These are phyloP conservation scores for Cryptotis parvus DNA, from an alignment of 2,113 vertebrate species.

Conservation along the genomic window DNA sequence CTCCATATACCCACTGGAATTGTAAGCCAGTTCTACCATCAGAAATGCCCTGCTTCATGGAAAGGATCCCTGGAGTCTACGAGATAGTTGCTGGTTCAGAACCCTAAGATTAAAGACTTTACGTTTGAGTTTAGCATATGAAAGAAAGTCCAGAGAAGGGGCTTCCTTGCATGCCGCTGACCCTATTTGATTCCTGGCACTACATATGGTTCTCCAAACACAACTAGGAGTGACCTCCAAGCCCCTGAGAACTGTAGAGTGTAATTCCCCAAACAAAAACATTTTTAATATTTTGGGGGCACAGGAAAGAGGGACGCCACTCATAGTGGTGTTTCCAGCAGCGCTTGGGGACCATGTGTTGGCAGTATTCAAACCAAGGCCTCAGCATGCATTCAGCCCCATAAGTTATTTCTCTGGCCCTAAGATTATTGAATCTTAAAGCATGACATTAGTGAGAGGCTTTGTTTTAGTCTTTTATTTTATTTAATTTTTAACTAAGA, in stretches of 20 bases:
- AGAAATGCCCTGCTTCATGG: constrained; percentile 22
- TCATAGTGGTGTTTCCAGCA: neutral
- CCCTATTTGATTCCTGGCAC: too few relatives aligned
- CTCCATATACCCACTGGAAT: constrained; percentile 9
- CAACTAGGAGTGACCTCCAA: too few relatives aligned
- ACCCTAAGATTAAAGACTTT: constrained; percentile 8
- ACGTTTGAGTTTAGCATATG: neutral
- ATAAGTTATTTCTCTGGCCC: neutral
- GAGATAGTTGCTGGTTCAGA: neutral
- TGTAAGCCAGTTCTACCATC: neutral
- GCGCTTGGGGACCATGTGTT: too few relatives aligned
- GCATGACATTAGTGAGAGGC: neutral
- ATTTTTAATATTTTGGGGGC: too few relatives aligned
- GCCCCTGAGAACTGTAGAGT: too few relatives aligned
- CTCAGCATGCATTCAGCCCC: too few relatives aligned
- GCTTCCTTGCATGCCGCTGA: too few relatives aligned
- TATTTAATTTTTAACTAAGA: too few relatives aligned
- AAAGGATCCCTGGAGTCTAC: neutral
- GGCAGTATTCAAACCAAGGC: too few relatives aligned
- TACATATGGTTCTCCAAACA: too few relatives aligned
- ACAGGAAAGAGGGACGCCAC: neutral
- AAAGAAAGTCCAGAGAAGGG: neutral
- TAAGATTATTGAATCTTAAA: constrained; percentile 16
- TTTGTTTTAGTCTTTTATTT: constrained; percentile 5
- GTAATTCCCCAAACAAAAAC: too few relatives aligned